Base-by-base conservation (phyloP, 2,113 vertebrate species). In the Oplegnathus fasciatus region DNA sequence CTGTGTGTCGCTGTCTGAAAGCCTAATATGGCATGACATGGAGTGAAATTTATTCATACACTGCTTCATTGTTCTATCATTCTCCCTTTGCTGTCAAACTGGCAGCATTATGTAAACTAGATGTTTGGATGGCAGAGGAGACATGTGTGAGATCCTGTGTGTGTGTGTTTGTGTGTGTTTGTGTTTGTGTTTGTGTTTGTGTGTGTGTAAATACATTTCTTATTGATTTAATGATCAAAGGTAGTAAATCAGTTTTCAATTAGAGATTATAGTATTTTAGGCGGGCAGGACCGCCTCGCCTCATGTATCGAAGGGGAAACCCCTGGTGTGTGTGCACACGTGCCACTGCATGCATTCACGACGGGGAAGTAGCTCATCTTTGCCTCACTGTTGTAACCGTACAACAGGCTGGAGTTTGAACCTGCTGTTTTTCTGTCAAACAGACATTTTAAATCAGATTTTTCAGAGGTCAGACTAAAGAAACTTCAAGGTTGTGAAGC, bases 41-140 rank as follows among this genome's bases (percentile, higher is more conserved):
- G 64, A 72, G 77, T 89, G 74, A 87, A 87, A 87, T 88, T 34
- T 89, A 82, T 91, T 84, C 86, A 44, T 67, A 44, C 68, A 34
- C n/a, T 55, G 32, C 72, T 86, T 83, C 40, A 84, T 86, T 88
- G 91, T 83, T 83, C 82, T 69, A 32, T 75, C 46, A 48, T 22
- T 81, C 73, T 75, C 61, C 37, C 76, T 74, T 78, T 82, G 72
- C 68, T 60, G 15, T 77, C 32, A 65, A 50, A 46, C 52, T 57
- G 80, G 42, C 66, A 34, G 60, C 44, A 17, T 79, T 76, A 71
- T 84, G 82, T 44, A 74, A 74, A 85, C 46, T n/a, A 66, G 34
- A 57, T 82, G 40, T 60, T 74, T 82, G 70, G 30, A 74, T 73
- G 18, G 55, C 0, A 5, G n/a, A 60, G 28, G 44, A 54, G 24